Percentiles rank a stretch among this genome's conserved stretches.
Conservation (phyloP, 2,888 invertebrate species). For the Oligia fasciuncula region DNA sequence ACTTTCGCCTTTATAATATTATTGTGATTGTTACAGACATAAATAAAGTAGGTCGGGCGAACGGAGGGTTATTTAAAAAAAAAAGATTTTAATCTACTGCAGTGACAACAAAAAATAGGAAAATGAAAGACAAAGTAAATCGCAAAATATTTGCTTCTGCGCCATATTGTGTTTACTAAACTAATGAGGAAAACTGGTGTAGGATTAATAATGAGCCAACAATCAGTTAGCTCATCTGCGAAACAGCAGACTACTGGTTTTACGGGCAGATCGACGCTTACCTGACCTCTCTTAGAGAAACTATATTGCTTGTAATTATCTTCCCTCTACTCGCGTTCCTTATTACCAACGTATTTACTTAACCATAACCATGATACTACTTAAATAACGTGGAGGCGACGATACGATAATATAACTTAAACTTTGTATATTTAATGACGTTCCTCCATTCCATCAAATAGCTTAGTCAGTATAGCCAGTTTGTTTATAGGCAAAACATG, state of each 20-base stretch:
- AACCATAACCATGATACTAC: not conserved
- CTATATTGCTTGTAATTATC: slow-evolving; percentile 17
- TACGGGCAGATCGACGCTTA: slow-evolving; percentile 1
- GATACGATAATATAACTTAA: not conserved
- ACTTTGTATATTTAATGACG: not conserved
- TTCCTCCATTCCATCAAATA: not conserved
- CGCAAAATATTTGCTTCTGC: not conserved
- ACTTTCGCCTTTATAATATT: too few relatives aligned
- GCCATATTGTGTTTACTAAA: too few relatives aligned
- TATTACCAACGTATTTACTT: slow-evolving; percentile 2
- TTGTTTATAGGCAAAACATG: too few relatives aligned
- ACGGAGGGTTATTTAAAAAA: not conserved
- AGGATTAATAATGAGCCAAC: not conserved
- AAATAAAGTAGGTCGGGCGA: too few relatives aligned
- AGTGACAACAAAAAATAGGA: not conserved
- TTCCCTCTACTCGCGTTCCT: not conserved
- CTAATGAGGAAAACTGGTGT: not conserved
- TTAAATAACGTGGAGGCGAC: not conserved
- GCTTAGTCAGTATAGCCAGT: too few relatives aligned
- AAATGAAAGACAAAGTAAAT: not conserved
- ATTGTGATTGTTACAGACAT: too few relatives aligned
- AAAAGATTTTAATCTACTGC: not conserved
- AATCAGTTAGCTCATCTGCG: not conserved
- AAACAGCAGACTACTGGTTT: slow-evolving; percentile 27
- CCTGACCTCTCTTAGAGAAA: slow-evolving; percentile 21